Evolutionary conservation across 2,113 vertebrate species (phyloP).

Genomic region (Neofelis nebulosa): DNA sequence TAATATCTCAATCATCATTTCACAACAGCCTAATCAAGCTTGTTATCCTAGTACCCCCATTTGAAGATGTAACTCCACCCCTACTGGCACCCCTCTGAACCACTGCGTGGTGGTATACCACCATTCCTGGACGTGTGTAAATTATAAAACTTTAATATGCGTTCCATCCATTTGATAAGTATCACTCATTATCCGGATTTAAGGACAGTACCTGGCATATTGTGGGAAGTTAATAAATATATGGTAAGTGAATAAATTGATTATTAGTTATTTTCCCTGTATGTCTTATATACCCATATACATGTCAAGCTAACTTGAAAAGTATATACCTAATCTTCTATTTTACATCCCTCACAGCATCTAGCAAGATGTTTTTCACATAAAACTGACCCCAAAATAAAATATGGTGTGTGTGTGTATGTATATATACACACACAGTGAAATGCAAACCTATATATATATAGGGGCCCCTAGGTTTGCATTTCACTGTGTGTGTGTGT

Average conservation of each 20-base stretch:
- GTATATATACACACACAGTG: too few relatives aligned
- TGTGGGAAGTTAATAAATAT: background rate
- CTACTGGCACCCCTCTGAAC: background rate
- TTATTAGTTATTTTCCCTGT: background rate
- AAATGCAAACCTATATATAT: too few relatives aligned
- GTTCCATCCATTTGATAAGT: background rate
- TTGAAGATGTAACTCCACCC: background rate
- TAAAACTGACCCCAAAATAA: background rate
- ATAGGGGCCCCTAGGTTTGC: too few relatives aligned
- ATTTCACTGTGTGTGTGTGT: too few relatives aligned
- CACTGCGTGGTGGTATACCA: background rate
- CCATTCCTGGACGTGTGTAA: background rate
- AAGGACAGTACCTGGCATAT: background rate
- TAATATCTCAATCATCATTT: background rate
- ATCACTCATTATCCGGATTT: background rate
- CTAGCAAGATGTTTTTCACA: background rate
- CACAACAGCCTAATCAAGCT: background rate
- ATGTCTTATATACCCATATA: background rate
- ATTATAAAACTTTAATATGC: background rate
- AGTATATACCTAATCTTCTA: background rate
- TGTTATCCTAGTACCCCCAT: background rate
- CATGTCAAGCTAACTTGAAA: background rate
- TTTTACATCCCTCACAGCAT: background rate
- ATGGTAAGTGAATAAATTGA: background rate
- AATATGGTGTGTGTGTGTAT: background rate